These are phyloP conservation scores for Macroteleia sp. DNA, from an alignment of 2,888 invertebrate genomes.

Conservation along the genomic window DNA sequence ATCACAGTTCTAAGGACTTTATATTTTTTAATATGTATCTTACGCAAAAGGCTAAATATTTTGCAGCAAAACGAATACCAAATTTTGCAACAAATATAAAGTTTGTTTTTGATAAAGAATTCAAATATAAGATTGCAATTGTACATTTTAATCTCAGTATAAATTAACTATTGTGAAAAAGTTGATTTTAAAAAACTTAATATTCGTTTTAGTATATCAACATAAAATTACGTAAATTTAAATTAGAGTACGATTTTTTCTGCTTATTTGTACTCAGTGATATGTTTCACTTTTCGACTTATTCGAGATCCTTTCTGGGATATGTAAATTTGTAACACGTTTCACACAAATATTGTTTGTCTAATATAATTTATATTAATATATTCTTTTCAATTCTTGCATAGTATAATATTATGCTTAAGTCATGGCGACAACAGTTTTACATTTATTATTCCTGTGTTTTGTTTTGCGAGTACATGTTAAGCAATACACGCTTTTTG, in stretches of 20 bases:
- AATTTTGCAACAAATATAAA: slow-evolving; percentile 6
- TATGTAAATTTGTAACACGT: slow-evolving; percentile 41
- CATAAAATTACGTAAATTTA: slow-evolving; percentile 15
- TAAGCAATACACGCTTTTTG: not conserved
- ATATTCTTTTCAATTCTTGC: not conserved
- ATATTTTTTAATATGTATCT: too few species aligned
- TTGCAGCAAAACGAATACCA: slow-evolving; percentile 9
- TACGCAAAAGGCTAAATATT: too few species aligned
- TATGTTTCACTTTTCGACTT: slow-evolving; percentile 56
- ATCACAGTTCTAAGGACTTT: too few species aligned
- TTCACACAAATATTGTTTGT: slow-evolving; percentile 22
- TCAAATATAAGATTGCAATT: too few species aligned
- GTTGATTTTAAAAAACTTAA: slow-evolving; percentile 12
- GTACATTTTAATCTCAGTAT: not conserved
- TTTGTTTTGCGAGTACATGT: not conserved
- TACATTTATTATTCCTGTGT: not conserved
- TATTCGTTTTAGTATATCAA: slow-evolving; percentile 2
- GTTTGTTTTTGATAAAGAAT: not conserved
- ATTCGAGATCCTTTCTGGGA: slow-evolving; percentile 51
- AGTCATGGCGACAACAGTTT: slow-evolving; percentile 1
- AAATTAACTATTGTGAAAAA: not conserved
- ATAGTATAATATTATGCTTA: not conserved
- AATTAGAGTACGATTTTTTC: slow-evolving; percentile 36
- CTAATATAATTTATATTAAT: not conserved
- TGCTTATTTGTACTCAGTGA: slow-evolving; percentile 58